Percentiles rank a stretch among this genome's conserved stretches.
Evolutionary conservation across 2,113 vertebrate genomes (phyloP).

Genomic region (Trachemys scripta): DNA sequence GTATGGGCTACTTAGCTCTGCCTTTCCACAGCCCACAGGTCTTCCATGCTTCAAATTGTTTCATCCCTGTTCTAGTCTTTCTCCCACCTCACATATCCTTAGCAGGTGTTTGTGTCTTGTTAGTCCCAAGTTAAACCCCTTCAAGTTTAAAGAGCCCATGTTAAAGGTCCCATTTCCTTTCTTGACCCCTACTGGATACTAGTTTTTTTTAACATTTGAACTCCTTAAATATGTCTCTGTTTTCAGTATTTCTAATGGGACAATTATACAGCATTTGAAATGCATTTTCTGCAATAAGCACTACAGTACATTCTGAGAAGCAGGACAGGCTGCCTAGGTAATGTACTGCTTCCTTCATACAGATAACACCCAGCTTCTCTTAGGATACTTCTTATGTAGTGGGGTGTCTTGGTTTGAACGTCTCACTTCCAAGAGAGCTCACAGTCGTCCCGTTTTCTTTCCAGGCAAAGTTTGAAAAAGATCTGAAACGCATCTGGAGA

Average conservation of each 20-base stretch:
- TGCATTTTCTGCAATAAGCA: background rate
- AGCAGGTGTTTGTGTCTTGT: background rate
- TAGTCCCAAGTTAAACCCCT: background rate
- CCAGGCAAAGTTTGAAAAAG: constrained; percentile 88
- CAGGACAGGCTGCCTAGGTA: background rate
- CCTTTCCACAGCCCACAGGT: background rate
- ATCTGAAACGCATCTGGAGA: constrained; percentile 88
- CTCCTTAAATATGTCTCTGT: background rate
- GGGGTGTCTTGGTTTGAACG: background rate
- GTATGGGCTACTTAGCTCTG: background rate
- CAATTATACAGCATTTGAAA: background rate
- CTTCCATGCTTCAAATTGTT: background rate
- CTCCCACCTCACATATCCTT: background rate
- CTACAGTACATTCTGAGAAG: background rate
- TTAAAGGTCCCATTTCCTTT: background rate
- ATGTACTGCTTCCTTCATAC: background rate
- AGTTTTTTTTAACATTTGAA: background rate
- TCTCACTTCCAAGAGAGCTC: background rate
- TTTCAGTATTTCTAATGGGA: background rate
- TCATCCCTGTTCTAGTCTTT: background rate
- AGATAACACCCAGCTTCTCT: rapidly evolving
- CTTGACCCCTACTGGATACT: background rate
- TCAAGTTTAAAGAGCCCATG: background rate
- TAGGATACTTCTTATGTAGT: rapidly evolving
- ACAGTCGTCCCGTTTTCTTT: background rate